Evolutionary conservation across 2,113 vertebrate species (phyloP), one percentile per base, ranked within the genome.

Genomic region (Cyanoliseus patagonus): DNA sequence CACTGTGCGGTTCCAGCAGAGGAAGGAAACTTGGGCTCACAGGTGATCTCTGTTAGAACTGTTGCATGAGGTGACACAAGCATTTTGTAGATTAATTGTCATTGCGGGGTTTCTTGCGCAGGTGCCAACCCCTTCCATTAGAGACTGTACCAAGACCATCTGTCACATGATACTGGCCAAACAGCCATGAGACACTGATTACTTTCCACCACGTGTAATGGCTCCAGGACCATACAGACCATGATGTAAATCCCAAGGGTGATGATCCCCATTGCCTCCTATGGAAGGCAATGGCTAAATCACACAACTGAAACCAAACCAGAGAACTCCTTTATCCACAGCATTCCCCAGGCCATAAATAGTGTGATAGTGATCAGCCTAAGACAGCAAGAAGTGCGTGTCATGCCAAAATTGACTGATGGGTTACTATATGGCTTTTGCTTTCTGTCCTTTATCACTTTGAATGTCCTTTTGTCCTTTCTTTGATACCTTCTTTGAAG

Each of bases 1-100:
- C 42, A 44, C 0, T 0, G 23, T 18, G 15, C 1, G 3, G 24
- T 39, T 59, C 4, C 66, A 85, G 33, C n/a, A 73, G n/a, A 74
- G n/a, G 72, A 77, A 63, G 17, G 75, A 57, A 31, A 52, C 24
- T 28, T 0, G 0, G 57, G 33, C 39, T 69, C 35, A 78, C 16
- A 33, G 31, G 35, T 3, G 17, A 53, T 61, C 13, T 73, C 88
- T 23, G 18, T 44, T 27, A 80, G 39, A 80, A 49, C 17, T 17
- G 44, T 3, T 73, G 44, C 41, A 61, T 0, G 2, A 73, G 18
- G 76, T 7, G 31, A n/a, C 9, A 64, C 17, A 42, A 81, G 61
- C n/a, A 14, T 3, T 59, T 59, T 61, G 42, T 62, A 52, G 62
- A 30, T 30, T 22, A 63, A 46, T 27, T 78, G 6, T 51, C 62